Percentiles rank a stretch among this genome's conserved stretches.
These are phyloP conservation scores for Helobdella robusta DNA, from an alignment of 2,888 invertebrate species.

Conservation along the genomic window DNA sequence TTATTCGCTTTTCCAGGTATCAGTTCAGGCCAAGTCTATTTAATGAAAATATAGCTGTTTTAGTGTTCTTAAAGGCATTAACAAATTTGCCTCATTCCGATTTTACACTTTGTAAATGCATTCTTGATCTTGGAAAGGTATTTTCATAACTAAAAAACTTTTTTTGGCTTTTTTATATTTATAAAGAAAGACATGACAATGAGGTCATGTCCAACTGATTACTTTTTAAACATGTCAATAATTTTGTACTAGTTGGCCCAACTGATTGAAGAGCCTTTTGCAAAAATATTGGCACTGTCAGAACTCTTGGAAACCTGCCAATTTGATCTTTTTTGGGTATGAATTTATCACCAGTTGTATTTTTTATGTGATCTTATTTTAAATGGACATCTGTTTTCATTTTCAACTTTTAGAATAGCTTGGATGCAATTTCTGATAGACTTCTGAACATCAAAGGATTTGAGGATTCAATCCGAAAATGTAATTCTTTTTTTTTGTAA, in stretches of 20 bases:
- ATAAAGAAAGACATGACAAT: not conserved
- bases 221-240: not conserved
- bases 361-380: too few species aligned
- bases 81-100: slow-evolving; percentile 96
- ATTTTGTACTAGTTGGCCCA: slow-evolving; percentile 29
- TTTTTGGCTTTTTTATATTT: not conserved
- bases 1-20: slow-evolving; percentile 54
- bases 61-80: slow-evolving; percentile 84
- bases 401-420: slow-evolving; percentile 42
- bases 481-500: slow-evolving; percentile 39
- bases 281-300: slow-evolving; percentile 76
- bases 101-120: slow-evolving; percentile 91
- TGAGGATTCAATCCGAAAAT: slow-evolving; percentile 86
- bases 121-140: slow-evolving; percentile 61
- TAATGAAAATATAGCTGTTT: slow-evolving; percentile 64
- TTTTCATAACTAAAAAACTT: not conserved
- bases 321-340: slow-evolving; percentile 77
- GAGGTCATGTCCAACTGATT: not conserved
- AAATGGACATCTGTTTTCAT: not conserved
- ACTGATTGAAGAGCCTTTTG: slow-evolving; percentile 70
- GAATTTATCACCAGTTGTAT: not conserved
- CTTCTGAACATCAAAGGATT: slow-evolving; percentile 75
- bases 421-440: slow-evolving; percentile 49
- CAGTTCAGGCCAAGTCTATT: slow-evolving; percentile 85
- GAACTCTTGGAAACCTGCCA: slow-evolving; percentile 85